These are phyloP conservation scores for Tupaia chinensis DNA, from an alignment of 2,113 vertebrate genomes.

Conservation along the genomic window DNA sequence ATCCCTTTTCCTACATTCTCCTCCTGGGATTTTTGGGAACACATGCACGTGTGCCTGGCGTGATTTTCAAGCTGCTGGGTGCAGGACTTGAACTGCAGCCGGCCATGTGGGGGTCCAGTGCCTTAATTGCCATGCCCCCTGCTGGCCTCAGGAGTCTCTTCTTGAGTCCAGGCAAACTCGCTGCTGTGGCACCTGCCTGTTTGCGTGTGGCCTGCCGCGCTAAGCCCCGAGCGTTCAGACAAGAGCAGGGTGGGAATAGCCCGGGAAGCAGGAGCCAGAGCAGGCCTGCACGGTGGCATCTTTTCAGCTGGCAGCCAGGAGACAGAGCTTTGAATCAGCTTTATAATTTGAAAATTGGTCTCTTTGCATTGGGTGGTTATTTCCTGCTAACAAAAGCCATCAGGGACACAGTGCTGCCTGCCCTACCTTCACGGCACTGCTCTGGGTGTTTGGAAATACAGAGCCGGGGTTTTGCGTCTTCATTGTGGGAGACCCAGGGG, in stretches of 20 bases:
- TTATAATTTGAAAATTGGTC: constrained; percentile 77
- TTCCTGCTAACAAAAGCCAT: constrained; percentile 62
- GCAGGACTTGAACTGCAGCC: too few species aligned
- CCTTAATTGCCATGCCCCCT: too few species aligned
- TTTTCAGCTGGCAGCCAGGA: constrained; percentile 71
- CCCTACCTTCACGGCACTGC: background rate
- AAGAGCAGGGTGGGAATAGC: background rate
- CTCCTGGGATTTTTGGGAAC: too few species aligned
- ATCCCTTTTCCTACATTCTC: too few species aligned
- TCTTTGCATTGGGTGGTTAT: constrained; percentile 53
- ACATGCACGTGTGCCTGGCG: too few species aligned
- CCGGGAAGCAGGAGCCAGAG: background rate
- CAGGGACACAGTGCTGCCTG: constrained; percentile 15
- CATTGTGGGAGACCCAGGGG: background rate
- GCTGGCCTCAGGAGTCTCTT: too few species aligned
- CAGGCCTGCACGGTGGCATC: background rate
- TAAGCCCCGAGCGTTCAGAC: background rate
- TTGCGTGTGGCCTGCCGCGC: background rate
- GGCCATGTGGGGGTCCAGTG: too few species aligned
- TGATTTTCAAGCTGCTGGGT: too few species aligned
- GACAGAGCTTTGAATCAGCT: constrained; percentile 66
- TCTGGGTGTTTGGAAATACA: rapidly evolving
- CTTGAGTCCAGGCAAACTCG: too few species aligned
- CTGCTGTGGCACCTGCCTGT: background rate
- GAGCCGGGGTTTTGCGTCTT: background rate